phyloP scores from a whole-genome alignment of 2,888 invertebrate genomes.

The Sphaerophoria taeniata region DNA sequence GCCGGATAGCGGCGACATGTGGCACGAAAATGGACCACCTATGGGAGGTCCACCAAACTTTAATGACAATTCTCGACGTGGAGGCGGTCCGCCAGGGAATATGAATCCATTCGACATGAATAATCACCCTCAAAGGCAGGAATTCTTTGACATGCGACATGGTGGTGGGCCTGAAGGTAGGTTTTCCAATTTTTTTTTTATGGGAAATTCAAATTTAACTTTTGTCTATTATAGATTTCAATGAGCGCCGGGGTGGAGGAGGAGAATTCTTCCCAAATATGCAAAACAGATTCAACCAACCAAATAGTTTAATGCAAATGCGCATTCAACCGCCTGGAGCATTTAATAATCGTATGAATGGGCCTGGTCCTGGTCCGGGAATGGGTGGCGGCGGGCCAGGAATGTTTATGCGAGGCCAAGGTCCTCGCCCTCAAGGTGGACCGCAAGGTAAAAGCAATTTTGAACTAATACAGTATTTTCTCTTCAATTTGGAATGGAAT shows the following conservation, averaged over 20 bases:
- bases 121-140: conserved; percentile 77
- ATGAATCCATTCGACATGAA: conserved; percentile 78
- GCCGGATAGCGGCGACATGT: conserved; percentile 75
- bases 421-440: conserved; percentile 74
- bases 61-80: conserved; percentile 75
- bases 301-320: conserved; percentile 81
- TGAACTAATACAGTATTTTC: not conserved
- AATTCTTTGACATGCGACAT: conserved; percentile 76
- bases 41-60: conserved; percentile 74
- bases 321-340: conserved; percentile 80
- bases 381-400: conserved; percentile 73
- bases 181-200: not conserved
- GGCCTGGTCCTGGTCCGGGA: conserved; percentile 67
- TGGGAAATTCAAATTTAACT: not conserved
- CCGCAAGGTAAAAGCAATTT: conserved; percentile 66
- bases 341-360: conserved; percentile 79
- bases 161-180: conserved; percentile 75
- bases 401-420: conserved; percentile 76
- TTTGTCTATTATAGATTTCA: conserved; percentile 77
- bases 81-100: conserved; percentile 77
- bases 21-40: conserved; percentile 77
- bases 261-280: conserved; percentile 81
- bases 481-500: not conserved
- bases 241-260: conserved; percentile 78
- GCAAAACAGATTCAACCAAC: conserved; percentile 82